Conservation (phyloP, 2,888 invertebrate genomes). For the Crepidodera aurea region DNA sequence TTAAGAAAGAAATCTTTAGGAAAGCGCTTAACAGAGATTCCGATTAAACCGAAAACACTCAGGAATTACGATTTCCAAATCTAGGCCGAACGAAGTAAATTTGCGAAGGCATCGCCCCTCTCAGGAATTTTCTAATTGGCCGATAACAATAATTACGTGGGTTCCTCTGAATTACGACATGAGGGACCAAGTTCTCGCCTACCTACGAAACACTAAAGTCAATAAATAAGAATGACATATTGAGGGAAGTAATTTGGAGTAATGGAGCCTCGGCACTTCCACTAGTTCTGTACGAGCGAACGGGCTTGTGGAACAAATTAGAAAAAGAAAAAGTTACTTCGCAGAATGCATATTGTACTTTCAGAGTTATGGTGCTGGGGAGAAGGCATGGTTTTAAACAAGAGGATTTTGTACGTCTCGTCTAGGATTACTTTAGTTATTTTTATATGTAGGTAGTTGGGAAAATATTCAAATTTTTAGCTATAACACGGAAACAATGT, state of each 20-base stretch:
- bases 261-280: constrained; percentile 35
- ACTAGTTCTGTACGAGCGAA: constrained; percentile 31
- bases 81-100: constrained; percentile 13
- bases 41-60: neutral
- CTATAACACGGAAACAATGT: too few relatives aligned
- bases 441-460: neutral
- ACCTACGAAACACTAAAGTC: constrained; percentile 31
- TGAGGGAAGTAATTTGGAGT: constrained; percentile 37
- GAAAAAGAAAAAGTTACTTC: constrained; percentile 24
- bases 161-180: constrained; percentile 33
- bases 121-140: constrained; percentile 32
- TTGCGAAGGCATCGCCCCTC: constrained; percentile 12
- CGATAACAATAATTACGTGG: constrained; percentile 37
- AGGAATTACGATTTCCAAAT: constrained; percentile 4
- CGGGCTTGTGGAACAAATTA: constrained; percentile 30
- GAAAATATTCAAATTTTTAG: too few relatives aligned
- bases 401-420: neutral
- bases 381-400: neutral
- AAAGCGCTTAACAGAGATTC: neutral
- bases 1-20: too few relatives aligned
- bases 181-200: constrained; percentile 30
- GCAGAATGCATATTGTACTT: constrained; percentile 18
- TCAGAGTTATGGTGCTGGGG: neutral
- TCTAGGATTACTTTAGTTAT: neutral
- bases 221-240: constrained; percentile 40